These are phyloP conservation scores for Ptychadena robeensis DNA, from an alignment of 2,797 vertebrate genomes.

Conservation along the genomic window DNA sequence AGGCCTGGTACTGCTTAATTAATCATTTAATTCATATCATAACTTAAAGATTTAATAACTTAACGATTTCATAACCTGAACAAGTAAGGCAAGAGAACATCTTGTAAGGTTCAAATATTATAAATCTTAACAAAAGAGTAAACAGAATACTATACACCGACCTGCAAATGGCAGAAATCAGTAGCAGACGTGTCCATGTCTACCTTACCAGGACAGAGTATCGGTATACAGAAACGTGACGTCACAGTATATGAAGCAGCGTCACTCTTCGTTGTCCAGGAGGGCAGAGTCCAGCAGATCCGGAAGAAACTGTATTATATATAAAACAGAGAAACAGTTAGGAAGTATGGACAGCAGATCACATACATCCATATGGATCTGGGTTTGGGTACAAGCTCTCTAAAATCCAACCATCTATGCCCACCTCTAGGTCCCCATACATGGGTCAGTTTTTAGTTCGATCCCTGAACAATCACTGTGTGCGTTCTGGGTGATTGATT, in stretches of 20 bases:
- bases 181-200: not conserved
- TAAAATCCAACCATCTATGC: no score
- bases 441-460: no score
- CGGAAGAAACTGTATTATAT: conserved; percentile 69
- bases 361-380: no score
- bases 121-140: not conserved
- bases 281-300: conserved; percentile 78
- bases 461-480: no score
- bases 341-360: no score
- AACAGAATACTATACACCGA: not conserved
- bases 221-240: not conserved
- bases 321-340: conserved; percentile 49
- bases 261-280: conserved; percentile 64
- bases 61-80: not conserved
- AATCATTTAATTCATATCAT: no score
- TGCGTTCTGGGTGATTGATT: no score
- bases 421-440: no score
- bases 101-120: not conserved
- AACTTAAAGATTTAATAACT: no score
- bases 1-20: no score
- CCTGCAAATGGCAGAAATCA: not conserved
- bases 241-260: conserved; percentile 1
- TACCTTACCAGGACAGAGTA: not conserved
- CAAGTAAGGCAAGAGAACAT: not conserved
- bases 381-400: no score